Percentiles rank a stretch among this genome's conserved stretches.
Evolutionary conservation across 1,140 invertebrate species (phyloP).

Genomic region (Magallana ariakensis): DNA sequence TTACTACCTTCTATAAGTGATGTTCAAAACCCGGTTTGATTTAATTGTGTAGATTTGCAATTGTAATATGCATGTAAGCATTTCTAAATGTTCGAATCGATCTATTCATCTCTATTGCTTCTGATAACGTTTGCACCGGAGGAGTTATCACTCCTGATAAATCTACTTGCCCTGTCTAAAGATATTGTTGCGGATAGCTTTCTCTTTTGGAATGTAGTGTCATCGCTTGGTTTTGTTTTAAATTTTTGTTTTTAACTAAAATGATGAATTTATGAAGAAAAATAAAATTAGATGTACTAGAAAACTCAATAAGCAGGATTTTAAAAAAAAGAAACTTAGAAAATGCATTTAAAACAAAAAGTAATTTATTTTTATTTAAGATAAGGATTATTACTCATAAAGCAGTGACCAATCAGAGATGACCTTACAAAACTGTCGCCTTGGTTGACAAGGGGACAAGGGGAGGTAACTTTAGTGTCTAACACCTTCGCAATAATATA

Average conservation of each 20-base stretch:
- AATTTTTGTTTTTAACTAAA: too few species aligned
- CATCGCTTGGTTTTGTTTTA: too few species aligned
- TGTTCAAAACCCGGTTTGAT: neutral
- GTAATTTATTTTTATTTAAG: too few species aligned
- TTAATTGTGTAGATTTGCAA: neutral
- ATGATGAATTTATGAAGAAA: too few species aligned
- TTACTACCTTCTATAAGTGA: neutral
- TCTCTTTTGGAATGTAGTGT: too few species aligned
- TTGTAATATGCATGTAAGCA: neutral
- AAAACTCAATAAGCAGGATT: too few species aligned
- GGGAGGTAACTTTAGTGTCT: constrained; percentile 18
- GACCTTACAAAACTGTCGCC: neutral
- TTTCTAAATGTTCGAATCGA: neutral
- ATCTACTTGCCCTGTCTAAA: neutral
- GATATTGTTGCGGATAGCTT: too few species aligned
- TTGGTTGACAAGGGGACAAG: constrained; percentile 18
- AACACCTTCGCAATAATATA: neutral
- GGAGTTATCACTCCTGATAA: neutral
- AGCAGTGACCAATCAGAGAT: neutral
- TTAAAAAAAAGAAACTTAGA: too few species aligned
- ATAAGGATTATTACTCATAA: neutral
- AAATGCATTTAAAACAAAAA: too few species aligned
- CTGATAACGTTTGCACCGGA: neutral
- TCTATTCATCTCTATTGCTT: neutral
- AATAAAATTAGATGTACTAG: too few species aligned